phyloP scores from a whole-genome alignment of 2,888 invertebrate genomes.

The Terebella lapidaria region DNA sequence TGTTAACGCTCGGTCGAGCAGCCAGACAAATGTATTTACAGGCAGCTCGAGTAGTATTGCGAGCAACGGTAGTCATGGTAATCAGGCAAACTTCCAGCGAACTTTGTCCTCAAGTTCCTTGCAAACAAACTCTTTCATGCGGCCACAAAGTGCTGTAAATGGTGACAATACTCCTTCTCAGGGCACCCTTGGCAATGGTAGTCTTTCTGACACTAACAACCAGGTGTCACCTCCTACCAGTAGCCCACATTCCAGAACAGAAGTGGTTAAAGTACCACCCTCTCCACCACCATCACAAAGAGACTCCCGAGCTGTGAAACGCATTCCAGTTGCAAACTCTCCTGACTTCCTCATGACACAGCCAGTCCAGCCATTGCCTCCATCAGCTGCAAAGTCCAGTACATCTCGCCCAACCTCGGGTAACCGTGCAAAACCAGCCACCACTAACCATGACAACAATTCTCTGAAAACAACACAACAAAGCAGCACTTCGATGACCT shows the following conservation, averaged over 20 bases:
- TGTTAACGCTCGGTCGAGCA: background rate
- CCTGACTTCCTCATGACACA: background rate
- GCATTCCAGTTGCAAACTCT: background rate
- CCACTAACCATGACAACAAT: too few relatives aligned
- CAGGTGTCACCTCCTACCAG: background rate
- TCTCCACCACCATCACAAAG: too few relatives aligned
- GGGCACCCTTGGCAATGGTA: background rate
- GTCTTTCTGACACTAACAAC: background rate
- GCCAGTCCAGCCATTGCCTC: background rate
- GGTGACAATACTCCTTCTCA: background rate
- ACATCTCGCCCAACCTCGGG: background rate
- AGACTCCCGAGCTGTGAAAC: too few relatives aligned
- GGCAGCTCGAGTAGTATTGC: background rate
- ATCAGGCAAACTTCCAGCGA: background rate
- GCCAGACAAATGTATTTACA: too few relatives aligned
- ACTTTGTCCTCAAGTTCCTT: conserved; percentile 19
- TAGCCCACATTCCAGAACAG: background rate
- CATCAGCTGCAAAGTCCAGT: background rate
- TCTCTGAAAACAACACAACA: background rate
- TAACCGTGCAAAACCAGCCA: too few relatives aligned
- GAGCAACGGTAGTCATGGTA: background rate
- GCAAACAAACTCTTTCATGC: conserved; percentile 32
- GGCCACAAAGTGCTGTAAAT: conserved; percentile 30
- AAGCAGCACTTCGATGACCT: too few relatives aligned
- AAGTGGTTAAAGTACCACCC: too few relatives aligned